Evolutionary conservation across 1,140 invertebrate genomes (phyloP).

Genomic region (Drosophila truncata): DNA sequence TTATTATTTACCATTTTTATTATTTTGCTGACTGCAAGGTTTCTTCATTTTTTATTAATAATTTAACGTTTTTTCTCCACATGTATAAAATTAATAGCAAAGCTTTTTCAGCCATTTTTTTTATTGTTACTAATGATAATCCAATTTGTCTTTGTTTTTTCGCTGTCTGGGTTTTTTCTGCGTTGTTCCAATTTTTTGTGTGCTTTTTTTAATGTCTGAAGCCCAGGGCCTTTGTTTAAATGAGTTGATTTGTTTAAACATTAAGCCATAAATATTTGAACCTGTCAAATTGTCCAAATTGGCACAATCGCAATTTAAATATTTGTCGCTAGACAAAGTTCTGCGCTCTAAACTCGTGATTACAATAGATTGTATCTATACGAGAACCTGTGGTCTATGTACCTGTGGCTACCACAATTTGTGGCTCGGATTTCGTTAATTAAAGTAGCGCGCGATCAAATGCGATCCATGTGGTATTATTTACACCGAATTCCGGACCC

Average conservation of each 20-base stretch:
- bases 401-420: constrained; percentile 15
- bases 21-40: not conserved
- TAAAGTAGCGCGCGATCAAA: constrained; percentile 17
- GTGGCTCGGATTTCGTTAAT: constrained; percentile 39
- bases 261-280: constrained; percentile 49
- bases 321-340: constrained; percentile 25
- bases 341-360: constrained; percentile 11
- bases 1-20: too few species aligned
- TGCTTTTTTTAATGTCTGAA: not conserved
- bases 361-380: constrained; percentile 1
- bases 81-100: not conserved
- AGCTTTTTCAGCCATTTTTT: not conserved
- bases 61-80: not conserved
- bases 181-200: not conserved
- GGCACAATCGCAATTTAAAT: constrained; percentile 38
- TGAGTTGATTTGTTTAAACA: constrained; percentile 25
- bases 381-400: constrained; percentile 15
- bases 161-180: not conserved
- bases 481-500: not conserved
- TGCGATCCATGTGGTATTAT: constrained; percentile 1
- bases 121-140: not conserved
- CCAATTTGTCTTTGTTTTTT: constrained; percentile 1
- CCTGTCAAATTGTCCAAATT: constrained; percentile 26
- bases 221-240: not conserved
- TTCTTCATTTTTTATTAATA: too few species aligned